A percentile compares a stretch with the other conserved stretches of the same genome.
These are phyloP conservation scores for Gari tellinella DNA, from an alignment of 2,888 invertebrate genomes.

Conservation along the genomic window DNA sequence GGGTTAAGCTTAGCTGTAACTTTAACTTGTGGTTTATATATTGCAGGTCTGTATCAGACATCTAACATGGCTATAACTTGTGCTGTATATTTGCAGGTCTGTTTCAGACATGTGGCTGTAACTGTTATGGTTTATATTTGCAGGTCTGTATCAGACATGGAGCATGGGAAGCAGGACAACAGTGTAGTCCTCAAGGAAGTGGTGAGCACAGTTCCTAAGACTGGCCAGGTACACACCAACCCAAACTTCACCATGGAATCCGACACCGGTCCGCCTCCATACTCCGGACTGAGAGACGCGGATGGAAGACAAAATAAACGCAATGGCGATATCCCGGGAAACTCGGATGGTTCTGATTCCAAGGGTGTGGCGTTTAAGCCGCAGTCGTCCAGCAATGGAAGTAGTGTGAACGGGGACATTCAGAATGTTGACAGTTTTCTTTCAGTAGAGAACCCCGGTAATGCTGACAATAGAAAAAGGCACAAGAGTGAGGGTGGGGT, in stretches of 20 bases:
- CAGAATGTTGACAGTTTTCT: conserved; percentile 24
- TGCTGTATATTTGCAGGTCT: no score
- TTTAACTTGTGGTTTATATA: no score
- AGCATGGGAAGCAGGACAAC: conserved; percentile 4
- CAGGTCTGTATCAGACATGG: no score
- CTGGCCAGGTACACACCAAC: conserved; percentile 32
- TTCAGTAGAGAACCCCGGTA: conserved; percentile 19
- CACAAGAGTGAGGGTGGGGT: conserved; percentile 64
- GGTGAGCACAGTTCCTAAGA: neutral
- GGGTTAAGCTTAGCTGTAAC: no score
- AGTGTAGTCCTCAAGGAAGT: conserved; percentile 22
- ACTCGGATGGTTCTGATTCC: neutral
- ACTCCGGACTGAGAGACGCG: conserved; percentile 22
- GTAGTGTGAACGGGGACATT: conserved; percentile 15
- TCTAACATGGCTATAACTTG: no score
- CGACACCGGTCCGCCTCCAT: conserved; percentile 41
- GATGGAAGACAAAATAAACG: neutral
- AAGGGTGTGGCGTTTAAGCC: conserved; percentile 8
- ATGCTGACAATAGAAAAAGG: conserved; percentile 44
- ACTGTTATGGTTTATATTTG: no score
- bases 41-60: no score
- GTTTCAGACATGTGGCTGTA: no score
- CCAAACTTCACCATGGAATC: conserved; percentile 54
- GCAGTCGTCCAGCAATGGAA: conserved; percentile 10
- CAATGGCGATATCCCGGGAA: conserved; percentile 7